Conservation (phyloP, 2,888 invertebrate genomes). For the Allygus modestus region DNA sequence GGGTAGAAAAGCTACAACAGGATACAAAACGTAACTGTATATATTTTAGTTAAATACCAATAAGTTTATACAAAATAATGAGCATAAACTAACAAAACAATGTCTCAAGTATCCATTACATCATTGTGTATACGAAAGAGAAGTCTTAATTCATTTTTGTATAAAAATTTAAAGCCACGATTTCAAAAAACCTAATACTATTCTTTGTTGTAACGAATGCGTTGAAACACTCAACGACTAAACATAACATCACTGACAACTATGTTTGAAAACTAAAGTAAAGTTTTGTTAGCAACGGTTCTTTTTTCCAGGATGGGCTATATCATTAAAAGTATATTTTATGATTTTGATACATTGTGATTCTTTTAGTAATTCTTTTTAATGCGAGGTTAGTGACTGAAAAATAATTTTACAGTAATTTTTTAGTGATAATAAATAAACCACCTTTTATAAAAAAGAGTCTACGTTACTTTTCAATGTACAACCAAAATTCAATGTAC, state of each 20-base stretch:
- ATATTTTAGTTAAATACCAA: not conserved
- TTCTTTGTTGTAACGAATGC: not conserved
- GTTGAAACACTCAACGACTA: not conserved
- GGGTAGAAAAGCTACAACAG: not conserved
- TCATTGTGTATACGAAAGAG: not conserved
- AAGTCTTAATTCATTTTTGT: conserved; percentile 8
- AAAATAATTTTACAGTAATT: too few species aligned
- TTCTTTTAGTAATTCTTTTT: too few species aligned
- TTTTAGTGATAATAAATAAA: too few species aligned
- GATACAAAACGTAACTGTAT: conserved; percentile 19
- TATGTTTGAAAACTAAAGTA: too few species aligned
- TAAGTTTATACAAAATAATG: conserved; percentile 32
- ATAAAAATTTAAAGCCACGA: conserved; percentile 20
- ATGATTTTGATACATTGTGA: too few species aligned
- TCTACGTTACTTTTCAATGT: too few species aligned
- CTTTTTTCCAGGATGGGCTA: too few species aligned
- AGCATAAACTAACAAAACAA: conserved; percentile 1
- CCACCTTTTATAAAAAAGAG: too few species aligned
- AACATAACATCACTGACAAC: conserved; percentile 10
- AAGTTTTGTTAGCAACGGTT: too few species aligned
- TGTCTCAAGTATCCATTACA: not conserved
- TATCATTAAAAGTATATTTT: too few species aligned
- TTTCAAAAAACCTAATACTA: not conserved
- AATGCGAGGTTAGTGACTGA: too few species aligned
- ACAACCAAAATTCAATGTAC: too few species aligned